Evolutionary conservation across 2,113 vertebrate species (phyloP).

Genomic region (Sylvia atricapilla): DNA sequence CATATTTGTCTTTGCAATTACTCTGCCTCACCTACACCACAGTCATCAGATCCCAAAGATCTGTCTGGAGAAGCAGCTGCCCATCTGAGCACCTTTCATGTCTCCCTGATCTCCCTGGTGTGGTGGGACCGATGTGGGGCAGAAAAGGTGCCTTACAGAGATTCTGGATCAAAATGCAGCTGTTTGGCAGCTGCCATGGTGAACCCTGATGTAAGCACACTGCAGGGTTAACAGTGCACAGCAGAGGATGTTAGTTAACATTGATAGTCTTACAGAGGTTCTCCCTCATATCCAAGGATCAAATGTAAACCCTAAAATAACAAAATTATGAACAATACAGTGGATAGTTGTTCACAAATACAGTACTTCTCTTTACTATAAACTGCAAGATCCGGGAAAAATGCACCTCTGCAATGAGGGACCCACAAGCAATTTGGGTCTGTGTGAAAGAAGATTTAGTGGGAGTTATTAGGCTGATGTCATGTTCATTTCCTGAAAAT

Average conservation of each 20-base stretch:
- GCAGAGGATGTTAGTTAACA: not conserved
- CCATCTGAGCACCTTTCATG: not conserved
- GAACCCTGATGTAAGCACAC: not conserved
- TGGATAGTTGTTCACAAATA: not conserved
- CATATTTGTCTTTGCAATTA: not conserved
- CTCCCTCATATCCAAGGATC: not conserved
- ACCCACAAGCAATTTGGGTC: not conserved
- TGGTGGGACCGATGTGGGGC: not conserved
- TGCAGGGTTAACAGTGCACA: not conserved
- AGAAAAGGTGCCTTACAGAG: not conserved
- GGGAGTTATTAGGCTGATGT: not conserved
- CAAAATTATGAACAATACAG: not conserved
- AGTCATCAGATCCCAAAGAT: not conserved
- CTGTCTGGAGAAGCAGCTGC: not conserved
- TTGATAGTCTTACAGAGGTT: not conserved
- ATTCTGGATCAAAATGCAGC: not conserved
- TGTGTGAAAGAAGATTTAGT: not conserved
- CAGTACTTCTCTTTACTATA: not conserved
- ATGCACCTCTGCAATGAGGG: not conserved
- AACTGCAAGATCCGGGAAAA: not conserved
- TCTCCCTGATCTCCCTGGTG: not conserved
- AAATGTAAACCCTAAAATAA: not conserved
- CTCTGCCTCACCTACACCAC: not conserved
- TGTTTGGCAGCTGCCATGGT: not conserved
- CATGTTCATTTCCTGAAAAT: not conserved